These are phyloP conservation scores for Meteorus sp. DNA, from an alignment of 1,140 invertebrate genomes.

Conservation along the genomic window DNA sequence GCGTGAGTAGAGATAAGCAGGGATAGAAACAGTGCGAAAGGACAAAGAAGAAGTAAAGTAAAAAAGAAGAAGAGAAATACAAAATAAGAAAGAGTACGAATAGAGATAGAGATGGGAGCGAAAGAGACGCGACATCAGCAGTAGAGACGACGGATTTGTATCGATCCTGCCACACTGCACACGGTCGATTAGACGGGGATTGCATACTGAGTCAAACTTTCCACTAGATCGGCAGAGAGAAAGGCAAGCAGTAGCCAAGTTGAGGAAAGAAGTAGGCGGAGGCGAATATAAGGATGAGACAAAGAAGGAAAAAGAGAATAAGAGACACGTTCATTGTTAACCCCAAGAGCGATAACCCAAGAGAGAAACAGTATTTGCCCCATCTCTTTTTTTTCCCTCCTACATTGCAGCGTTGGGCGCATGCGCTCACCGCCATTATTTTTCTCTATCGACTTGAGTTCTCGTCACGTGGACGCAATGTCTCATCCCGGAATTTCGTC, in stretches of 20 bases:
- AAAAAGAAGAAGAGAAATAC: background rate
- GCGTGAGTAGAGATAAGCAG: conserved; percentile 1
- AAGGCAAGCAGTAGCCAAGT: background rate
- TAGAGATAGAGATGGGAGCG: too few species aligned
- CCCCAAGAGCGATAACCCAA: conserved; percentile 25
- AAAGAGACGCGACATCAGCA: conserved; percentile 22
- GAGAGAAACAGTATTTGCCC: conserved; percentile 6
- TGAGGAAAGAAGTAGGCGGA: background rate
- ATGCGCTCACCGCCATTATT: conserved; percentile 20
- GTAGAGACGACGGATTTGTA: conserved; percentile 34
- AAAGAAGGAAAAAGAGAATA: background rate
- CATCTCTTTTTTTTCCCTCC: background rate
- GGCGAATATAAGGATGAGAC: background rate
- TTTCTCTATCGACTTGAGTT: conserved; percentile 20
- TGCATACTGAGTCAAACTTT: conserved; percentile 33
- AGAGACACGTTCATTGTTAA: conserved; percentile 28
- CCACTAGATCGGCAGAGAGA: conserved; percentile 14
- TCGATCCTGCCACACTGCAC: conserved; percentile 39
- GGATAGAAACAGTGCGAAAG: background rate
- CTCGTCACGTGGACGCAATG: conserved; percentile 9
- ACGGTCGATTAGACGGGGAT: conserved; percentile 45
- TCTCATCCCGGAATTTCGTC: background rate
- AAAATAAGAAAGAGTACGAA: too few species aligned
- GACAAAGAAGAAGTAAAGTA: background rate
- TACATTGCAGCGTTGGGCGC: background rate